Percentiles rank a stretch among this genome's conserved stretches.
phyloP scores from a whole-genome alignment of 2,888 invertebrate genomes.

The Philhelius pedissequus region DNA sequence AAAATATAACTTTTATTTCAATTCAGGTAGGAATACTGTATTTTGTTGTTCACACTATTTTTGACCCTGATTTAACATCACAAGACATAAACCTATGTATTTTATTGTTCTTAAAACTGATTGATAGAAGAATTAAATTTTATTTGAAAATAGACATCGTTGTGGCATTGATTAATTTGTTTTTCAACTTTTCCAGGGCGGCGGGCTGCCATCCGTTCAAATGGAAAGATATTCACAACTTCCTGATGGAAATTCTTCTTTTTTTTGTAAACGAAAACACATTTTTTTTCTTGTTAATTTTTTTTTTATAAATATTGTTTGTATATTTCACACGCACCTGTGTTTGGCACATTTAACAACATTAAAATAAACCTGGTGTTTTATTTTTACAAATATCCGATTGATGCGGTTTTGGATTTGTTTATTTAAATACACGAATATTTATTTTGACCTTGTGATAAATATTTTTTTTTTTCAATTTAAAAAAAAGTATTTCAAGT shows the following conservation, averaged over 20 bases:
- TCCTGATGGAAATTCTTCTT: constrained; percentile 54
- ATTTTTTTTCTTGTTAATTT: background rate
- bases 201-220: background rate
- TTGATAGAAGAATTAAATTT: constrained; percentile 1
- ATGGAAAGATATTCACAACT: constrained; percentile 23
- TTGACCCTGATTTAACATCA: constrained; percentile 50
- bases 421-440: background rate
- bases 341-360: background rate
- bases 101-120: constrained; percentile 30
- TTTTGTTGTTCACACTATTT: background rate
- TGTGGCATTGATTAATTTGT: constrained; percentile 50
- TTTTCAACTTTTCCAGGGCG: background rate
- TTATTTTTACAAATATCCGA: background rate
- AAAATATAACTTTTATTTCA: background rate
- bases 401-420: background rate
- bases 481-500: background rate
- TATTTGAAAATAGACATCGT: constrained; percentile 34
- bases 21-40: background rate
- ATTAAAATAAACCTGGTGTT: constrained; percentile 9
- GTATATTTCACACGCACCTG: constrained; percentile 26
- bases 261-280: constrained; percentile 11
- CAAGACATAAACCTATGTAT: constrained; percentile 12
- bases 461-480: background rate
- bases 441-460: constrained; percentile 37
- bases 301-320: background rate